A percentile compares a stretch with the other conserved stretches of the same genome.
These are phyloP conservation scores for Scleropages formosus DNA, from an alignment of 2,797 vertebrate species.

Conservation along the genomic window DNA sequence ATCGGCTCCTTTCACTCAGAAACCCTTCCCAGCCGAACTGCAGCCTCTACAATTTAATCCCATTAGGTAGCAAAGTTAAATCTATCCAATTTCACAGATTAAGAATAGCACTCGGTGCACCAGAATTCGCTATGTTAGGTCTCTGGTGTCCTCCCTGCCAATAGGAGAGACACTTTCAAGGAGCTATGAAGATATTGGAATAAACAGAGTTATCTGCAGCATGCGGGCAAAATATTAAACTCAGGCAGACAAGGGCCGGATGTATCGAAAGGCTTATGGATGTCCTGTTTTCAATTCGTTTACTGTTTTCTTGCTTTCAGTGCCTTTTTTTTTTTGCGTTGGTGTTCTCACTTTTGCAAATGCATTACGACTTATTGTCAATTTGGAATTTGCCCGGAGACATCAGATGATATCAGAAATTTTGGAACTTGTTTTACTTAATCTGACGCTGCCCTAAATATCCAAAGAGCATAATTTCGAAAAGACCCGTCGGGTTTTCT, in stretches of 20 bases:
- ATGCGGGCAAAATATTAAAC: slow-evolving; percentile 1
- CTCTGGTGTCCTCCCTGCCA: slow-evolving; percentile 40
- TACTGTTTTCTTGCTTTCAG: background rate
- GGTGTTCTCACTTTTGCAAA: background rate
- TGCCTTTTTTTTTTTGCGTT: background rate
- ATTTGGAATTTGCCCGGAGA: background rate
- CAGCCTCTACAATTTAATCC: slow-evolving; percentile 67
- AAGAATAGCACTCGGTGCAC: slow-evolving; percentile 52
- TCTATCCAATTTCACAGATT: slow-evolving; percentile 74
- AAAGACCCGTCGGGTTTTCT: background rate
- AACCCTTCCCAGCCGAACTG: slow-evolving; percentile 50
- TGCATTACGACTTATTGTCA: background rate
- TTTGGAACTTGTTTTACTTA: background rate
- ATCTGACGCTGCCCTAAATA: slow-evolving; percentile 2
- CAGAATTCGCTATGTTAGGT: slow-evolving; percentile 41
- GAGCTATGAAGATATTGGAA: background rate
- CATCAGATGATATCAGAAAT: background rate
- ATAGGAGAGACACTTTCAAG: slow-evolving; percentile 26
- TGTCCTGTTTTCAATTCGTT: background rate
- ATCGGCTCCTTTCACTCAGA: slow-evolving; percentile 57
- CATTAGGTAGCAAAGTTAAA: slow-evolving; percentile 66
- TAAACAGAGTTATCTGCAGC: slow-evolving; percentile 2
- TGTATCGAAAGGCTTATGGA: background rate
- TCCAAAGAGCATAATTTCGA: background rate
- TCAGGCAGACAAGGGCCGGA: background rate